phyloP scores from a whole-genome alignment of 1,140 invertebrate genomes.

The Drosophila mayri region DNA sequence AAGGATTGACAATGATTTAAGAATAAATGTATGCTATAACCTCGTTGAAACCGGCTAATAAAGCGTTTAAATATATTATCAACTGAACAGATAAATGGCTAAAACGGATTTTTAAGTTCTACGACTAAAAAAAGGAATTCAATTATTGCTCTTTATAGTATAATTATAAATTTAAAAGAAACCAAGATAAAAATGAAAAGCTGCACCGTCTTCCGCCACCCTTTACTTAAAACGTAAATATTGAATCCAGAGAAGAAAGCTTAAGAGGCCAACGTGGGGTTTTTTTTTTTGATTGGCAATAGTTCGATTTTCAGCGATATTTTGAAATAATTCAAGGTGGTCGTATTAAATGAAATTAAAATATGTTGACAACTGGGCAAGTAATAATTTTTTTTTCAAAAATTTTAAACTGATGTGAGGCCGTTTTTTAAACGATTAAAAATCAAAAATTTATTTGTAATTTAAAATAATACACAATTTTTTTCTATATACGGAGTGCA shows the following conservation, averaged over 20 bases:
- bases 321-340: too few species aligned
- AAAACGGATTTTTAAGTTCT: not conserved
- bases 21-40: not conserved
- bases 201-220: not conserved
- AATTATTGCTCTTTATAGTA: not conserved
- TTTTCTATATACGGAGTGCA: too few species aligned
- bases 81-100: not conserved
- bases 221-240: not conserved
- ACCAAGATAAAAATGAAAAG: not conserved
- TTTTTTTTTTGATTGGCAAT: too few species aligned
- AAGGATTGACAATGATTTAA: not conserved
- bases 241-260: not conserved
- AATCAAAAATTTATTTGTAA: too few species aligned
- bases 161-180: not conserved
- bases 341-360: too few species aligned
- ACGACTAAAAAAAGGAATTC: too few species aligned
- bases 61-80: not conserved
- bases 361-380: too few species aligned
- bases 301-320: too few species aligned
- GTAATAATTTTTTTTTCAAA: too few species aligned
- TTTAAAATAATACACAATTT: too few species aligned
- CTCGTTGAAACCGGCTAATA: not conserved
- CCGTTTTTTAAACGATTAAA: too few species aligned
- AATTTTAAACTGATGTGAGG: too few species aligned
- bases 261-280: not conserved